Conservation (phyloP, 2,797 vertebrate genomes). For the Cossypha heuglini region DNA sequence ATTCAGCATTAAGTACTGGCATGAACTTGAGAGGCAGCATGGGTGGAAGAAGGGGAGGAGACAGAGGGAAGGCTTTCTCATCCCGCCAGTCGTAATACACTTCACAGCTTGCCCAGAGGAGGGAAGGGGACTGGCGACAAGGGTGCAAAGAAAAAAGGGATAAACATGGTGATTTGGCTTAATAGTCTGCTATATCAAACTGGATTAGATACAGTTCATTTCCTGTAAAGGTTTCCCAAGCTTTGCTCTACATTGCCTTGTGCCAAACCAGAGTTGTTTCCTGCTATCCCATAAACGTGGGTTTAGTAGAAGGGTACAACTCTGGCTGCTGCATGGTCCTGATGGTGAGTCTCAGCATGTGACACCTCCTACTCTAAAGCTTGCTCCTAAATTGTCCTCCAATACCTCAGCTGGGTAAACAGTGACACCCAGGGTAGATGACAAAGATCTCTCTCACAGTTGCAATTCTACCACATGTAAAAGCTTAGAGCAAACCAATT, state of each 20-base stretch:
- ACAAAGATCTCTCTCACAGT: background rate
- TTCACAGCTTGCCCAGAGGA: background rate
- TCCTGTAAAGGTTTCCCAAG: slow-evolving; percentile 13
- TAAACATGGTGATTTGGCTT: slow-evolving; percentile 25
- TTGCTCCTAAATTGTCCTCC: background rate
- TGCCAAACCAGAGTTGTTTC: background rate
- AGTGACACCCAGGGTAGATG: background rate
- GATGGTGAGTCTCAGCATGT: background rate
- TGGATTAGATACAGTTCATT: slow-evolving; percentile 48
- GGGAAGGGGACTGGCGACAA: background rate
- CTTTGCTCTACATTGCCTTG: background rate
- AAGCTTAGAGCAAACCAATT: background rate
- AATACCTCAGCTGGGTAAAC: background rate
- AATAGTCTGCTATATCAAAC: slow-evolving; percentile 39
- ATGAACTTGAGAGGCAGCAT: background rate
- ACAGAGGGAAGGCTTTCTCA: background rate
- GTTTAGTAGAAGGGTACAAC: background rate
- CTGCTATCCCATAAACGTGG: background rate
- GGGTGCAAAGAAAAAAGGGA: background rate
- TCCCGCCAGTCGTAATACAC: background rate
- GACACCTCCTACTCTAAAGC: background rate
- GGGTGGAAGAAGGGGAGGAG: background rate
- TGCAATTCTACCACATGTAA: background rate
- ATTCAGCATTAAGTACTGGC: background rate
- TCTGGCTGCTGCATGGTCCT: background rate